These are phyloP conservation scores for Semicossyphus pulcher DNA, from an alignment of 2,113 vertebrate genomes.

Conservation along the genomic window DNA sequence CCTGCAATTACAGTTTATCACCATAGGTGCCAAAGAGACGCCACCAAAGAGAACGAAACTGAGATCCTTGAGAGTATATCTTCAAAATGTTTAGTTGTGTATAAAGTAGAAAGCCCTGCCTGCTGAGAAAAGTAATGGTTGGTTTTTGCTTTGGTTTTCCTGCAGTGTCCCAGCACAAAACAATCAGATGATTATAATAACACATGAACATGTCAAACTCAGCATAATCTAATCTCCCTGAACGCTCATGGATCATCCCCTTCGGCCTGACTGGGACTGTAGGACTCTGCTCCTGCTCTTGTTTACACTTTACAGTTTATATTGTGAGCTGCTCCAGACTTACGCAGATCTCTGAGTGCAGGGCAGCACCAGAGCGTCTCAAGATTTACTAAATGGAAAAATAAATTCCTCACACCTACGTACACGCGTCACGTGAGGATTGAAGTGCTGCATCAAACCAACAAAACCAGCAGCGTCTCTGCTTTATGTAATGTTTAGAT, in stretches of 20 bases:
- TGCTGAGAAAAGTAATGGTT: too few relatives aligned
- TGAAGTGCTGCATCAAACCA: conserved; percentile 26
- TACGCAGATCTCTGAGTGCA: conserved; percentile 2
- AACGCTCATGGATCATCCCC: neutral
- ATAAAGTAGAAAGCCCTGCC: too few relatives aligned
- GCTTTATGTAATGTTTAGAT: conserved; percentile 63
- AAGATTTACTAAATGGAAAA: conserved; percentile 59
- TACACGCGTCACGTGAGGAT: conserved; percentile 20
- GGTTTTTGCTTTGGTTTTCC: too few relatives aligned
- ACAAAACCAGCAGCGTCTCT: conserved; percentile 31
- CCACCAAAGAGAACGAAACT: too few relatives aligned
- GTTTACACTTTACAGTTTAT: conserved; percentile 46
- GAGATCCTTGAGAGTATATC: too few relatives aligned
- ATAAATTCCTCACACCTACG: conserved; percentile 57
- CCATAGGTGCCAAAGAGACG: too few relatives aligned
- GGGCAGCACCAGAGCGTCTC: conserved; percentile 19
- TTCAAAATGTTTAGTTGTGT: too few relatives aligned
- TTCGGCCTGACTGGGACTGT: neutral
- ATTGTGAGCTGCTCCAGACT: conserved; percentile 19
- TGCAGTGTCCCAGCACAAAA: too few relatives aligned
- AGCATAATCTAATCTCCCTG: neutral
- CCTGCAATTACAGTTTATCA: too few relatives aligned
- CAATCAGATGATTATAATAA: too few relatives aligned
- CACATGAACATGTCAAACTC: conserved; percentile 12
- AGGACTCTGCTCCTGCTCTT: conserved; percentile 35